Conservation (phyloP, 2,113 vertebrate species). For the Trochalopteron elliotii region DNA sequence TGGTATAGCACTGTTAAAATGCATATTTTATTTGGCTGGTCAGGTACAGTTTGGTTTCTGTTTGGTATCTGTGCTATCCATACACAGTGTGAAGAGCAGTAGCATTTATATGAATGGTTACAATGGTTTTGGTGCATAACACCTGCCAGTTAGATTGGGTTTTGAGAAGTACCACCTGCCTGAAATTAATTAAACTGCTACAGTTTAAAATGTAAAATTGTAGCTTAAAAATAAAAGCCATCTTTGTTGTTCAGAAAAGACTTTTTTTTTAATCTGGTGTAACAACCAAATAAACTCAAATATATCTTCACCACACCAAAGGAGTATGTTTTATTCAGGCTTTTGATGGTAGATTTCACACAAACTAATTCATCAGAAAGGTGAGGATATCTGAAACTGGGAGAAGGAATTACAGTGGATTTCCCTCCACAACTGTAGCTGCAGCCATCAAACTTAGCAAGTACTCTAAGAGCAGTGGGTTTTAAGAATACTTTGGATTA, state of each 20-base stretch:
- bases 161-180: not conserved
- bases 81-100: not conserved
- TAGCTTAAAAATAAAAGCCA: fast-evolving
- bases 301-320: not conserved
- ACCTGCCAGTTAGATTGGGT: not conserved
- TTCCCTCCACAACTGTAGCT: not conserved
- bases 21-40: not conserved
- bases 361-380: not conserved
- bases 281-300: not conserved
- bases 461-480: not conserved
- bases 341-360: not conserved
- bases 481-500: not conserved
- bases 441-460: not conserved
- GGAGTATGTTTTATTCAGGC: not conserved
- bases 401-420: not conserved
- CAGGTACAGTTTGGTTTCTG: not conserved
- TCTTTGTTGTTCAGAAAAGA: not conserved
- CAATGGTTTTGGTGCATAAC: not conserved
- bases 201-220: not conserved
- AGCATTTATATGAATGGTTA: not conserved
- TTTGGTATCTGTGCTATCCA: not conserved
- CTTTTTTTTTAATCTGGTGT: not conserved
- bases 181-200: not conserved
- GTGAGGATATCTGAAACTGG: not conserved
- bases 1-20: not conserved